Conservation (phyloP, 2,888 invertebrate genomes). For the Margaritifera margaritifera region DNA sequence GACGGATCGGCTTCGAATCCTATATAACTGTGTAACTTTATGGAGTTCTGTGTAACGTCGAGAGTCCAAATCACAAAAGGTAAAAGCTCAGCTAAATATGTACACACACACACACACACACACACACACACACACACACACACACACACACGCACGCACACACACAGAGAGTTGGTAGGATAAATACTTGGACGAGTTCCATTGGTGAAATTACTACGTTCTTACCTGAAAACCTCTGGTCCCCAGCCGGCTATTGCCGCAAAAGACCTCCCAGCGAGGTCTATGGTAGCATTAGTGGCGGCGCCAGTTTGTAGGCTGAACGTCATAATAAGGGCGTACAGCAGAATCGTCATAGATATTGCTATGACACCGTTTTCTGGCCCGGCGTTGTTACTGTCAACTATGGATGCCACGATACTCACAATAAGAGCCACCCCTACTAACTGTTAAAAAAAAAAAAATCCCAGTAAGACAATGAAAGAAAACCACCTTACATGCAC, state of each 20-base stretch:
- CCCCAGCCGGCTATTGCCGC: conserved; percentile 28
- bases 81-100: too few relatives aligned
- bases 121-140: too few relatives aligned
- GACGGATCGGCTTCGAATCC: too few relatives aligned
- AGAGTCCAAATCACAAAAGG: too few relatives aligned
- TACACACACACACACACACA: too few relatives aligned
- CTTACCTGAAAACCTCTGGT: conserved; percentile 33
- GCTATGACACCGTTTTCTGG: conserved; percentile 22
- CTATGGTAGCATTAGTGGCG: conserved; percentile 31
- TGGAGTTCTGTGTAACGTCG: too few relatives aligned
- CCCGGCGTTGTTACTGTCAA: conserved; percentile 27
- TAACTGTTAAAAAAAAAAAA: conserved; percentile 15
- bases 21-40: too few relatives aligned
- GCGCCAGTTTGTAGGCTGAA: conserved; percentile 31
- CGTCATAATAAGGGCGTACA: conserved; percentile 28
- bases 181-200: too few relatives aligned
- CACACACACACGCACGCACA: too few relatives aligned
- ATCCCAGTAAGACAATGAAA: not conserved
- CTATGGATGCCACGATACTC: conserved; percentile 17
- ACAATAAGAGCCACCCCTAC: conserved; percentile 30
- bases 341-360: conserved; percentile 16
- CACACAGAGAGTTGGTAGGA: too few relatives aligned
- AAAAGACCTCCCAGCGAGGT: conserved; percentile 25
- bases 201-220: not conserved
- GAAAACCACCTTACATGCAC: too few relatives aligned